Evolutionary conservation across 2,113 vertebrate species (phyloP), one percentile per base, ranked within the genome.

Genomic region (Microcebus lehilahytsara): DNA sequence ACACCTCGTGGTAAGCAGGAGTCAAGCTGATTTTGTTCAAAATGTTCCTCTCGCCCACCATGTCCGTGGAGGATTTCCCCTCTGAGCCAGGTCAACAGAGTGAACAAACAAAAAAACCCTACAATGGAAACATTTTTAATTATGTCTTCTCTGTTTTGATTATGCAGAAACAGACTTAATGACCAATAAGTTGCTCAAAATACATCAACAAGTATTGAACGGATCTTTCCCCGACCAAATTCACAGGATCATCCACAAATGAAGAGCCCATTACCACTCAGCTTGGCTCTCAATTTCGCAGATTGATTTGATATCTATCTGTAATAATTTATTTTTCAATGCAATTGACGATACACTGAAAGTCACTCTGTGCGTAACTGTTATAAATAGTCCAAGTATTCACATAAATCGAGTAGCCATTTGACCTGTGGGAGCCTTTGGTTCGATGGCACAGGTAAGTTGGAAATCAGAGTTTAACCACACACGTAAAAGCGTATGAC

Each of bases 41-140:
- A 78, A 42, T 4, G 5, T 6, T 17, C 22, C 1, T 40, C 11
- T 17, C 9, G 2, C 27, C 0, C 4, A 1, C 9, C 34, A 2
- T 1, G 0, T 8, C 22, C 10, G n/a, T 46, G 37, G 40, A 17
- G 23, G 9, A 2, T 25, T 64, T 88, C 13, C 37, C 20, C 42
- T 32, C 16, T 56, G 34, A 13, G 56, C 13, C 32, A 20, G 1
- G 0, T 12, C 16, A 51, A 40, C 30, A n/a, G 46, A 62, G 17
- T 23, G 64, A 72, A 32, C 4, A 42, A 72, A 22, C 2, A 51
- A 19, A 56, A 8, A 51, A 42, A 46, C 46, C 13, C 22, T 13
- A 17, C 3, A n/a, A 27, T 2, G 17, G 37, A 23, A 2, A 20
- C 11, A 4, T 17, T 60, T 75, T 46, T n/a, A 23, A 25, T n/a